Percentiles rank a stretch among this genome's conserved stretches.
phyloP scores from a whole-genome alignment of 2,888 invertebrate species.

The Idaea dimidiata region DNA sequence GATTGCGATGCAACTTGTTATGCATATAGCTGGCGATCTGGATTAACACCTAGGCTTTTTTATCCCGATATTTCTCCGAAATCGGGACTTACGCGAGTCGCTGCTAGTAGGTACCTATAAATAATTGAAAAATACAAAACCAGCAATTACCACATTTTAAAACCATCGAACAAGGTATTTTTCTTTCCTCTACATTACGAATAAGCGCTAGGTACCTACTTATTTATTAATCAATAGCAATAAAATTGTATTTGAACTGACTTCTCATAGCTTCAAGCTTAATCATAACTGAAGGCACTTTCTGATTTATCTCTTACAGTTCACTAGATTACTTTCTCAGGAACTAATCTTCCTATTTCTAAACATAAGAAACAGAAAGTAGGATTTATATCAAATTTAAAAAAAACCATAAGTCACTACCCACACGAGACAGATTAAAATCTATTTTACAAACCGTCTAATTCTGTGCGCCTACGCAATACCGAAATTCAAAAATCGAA shows the following conservation, averaged over 20 bases:
- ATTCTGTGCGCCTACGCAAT: conserved; percentile 68
- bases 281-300: conserved; percentile 55
- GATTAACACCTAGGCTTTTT: too few species aligned
- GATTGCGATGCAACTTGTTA: too few species aligned
- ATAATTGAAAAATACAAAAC: too few species aligned
- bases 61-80: too few species aligned
- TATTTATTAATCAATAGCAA: conserved; percentile 19
- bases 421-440: conserved; percentile 70
- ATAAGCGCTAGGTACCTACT: neutral
- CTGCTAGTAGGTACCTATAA: too few species aligned
- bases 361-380: conserved; percentile 54
- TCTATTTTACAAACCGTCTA: conserved; percentile 63
- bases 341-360: conserved; percentile 51
- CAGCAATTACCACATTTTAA: too few species aligned
- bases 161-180: too few species aligned
- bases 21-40: too few species aligned
- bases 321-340: conserved; percentile 29
- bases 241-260: conserved; percentile 41
- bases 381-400: conserved; percentile 60
- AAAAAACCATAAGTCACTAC: conserved; percentile 65
- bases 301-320: conserved; percentile 50
- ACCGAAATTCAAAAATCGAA: conserved; percentile 60
- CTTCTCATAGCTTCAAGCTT: conserved; percentile 49
- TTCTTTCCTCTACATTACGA: too few species aligned
- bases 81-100: too few species aligned